A percentile compares a stretch with the other conserved stretches of the same genome.
These are phyloP conservation scores for Gadus chalcogrammus DNA, from an alignment of 2,113 vertebrate genomes.

Conservation along the genomic window DNA sequence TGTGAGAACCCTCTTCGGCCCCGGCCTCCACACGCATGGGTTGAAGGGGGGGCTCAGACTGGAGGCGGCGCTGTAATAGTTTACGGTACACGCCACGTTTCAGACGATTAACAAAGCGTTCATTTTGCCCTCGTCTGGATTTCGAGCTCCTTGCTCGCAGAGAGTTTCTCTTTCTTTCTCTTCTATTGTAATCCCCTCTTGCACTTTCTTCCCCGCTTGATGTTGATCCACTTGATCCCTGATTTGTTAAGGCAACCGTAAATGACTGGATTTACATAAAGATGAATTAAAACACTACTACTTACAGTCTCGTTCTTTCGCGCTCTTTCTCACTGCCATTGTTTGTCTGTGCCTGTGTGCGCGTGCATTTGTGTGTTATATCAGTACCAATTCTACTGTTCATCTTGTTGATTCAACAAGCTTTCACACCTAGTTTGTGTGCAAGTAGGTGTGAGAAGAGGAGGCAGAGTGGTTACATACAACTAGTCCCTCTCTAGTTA, in stretches of 20 bases:
- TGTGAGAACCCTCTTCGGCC: conserved; percentile 46
- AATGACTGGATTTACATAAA: conserved; percentile 71
- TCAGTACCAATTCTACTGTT: no score
- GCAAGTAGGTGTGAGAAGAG: no score
- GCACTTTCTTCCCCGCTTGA: conserved; percentile 59
- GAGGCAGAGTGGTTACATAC: no score
- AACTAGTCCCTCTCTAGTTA: no score
- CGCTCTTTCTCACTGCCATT: neutral
- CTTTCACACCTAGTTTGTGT: no score
- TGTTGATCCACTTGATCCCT: conserved; percentile 66
- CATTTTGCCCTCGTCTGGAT: conserved; percentile 50
- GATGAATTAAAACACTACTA: conserved; percentile 72
- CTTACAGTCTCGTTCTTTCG: conserved; percentile 33
- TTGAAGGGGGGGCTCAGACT: conserved; percentile 1
- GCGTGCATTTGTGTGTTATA: neutral
- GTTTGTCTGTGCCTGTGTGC: neutral
- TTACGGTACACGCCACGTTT: conserved; percentile 29
- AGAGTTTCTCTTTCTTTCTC: conserved; percentile 19
- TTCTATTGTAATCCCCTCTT: conserved; percentile 60
- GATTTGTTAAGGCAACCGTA: conserved; percentile 66
- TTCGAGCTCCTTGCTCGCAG: conserved; percentile 28
- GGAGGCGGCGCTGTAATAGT: conserved; percentile 40
- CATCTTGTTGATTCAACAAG: no score
- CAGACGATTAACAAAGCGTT: conserved; percentile 51
- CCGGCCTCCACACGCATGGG: conserved; percentile 31